Conservation (phyloP, 53 echinoderm and acorn worm species). For the Glandiceps talaboti region DNA sequence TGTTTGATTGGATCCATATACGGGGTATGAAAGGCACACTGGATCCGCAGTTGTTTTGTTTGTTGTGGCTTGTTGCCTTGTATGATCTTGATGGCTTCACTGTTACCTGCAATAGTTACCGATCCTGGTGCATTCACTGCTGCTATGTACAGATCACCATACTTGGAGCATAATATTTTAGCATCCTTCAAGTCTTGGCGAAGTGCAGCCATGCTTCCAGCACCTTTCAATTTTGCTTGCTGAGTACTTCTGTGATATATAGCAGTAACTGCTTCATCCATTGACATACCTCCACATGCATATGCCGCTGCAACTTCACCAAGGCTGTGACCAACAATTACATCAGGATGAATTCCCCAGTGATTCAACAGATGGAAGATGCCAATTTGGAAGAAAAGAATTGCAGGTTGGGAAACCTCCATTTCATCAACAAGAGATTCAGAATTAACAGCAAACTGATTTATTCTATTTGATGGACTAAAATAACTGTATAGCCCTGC, state of each 20-base stretch:
- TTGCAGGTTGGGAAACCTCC: constrained; percentile 68
- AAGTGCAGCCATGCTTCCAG: constrained; percentile 93
- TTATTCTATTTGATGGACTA: background rate
- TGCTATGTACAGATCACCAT: constrained; percentile 54
- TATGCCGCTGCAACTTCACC: constrained; percentile 97
- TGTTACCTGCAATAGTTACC: constrained; percentile 57
- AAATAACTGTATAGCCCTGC: constrained; percentile 27
- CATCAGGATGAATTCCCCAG: too few relatives aligned
- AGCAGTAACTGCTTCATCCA: constrained; percentile 69
- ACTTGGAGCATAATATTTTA: constrained; percentile 38
- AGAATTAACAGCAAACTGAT: background rate
- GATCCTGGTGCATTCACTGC: constrained; percentile 80
- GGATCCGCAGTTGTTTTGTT: constrained; percentile 71
- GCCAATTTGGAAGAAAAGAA: constrained; percentile 79
- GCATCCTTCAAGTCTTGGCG: constrained; percentile 46
- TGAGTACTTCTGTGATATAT: constrained; percentile 77
- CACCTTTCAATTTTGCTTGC: constrained; percentile 68
- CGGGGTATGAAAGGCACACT: constrained; percentile 86
- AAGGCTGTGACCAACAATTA: constrained; percentile 78
- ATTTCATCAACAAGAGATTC: constrained; percentile 46
- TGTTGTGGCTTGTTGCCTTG: constrained; percentile 45
- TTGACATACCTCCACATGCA: constrained; percentile 61
- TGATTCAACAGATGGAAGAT: constrained; percentile 57
- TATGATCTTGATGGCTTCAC: constrained; percentile 36
- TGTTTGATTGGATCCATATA: constrained; percentile 82